Conservation (phyloP, 2,113 vertebrate genomes). For the Corydoras maculifer region DNA sequence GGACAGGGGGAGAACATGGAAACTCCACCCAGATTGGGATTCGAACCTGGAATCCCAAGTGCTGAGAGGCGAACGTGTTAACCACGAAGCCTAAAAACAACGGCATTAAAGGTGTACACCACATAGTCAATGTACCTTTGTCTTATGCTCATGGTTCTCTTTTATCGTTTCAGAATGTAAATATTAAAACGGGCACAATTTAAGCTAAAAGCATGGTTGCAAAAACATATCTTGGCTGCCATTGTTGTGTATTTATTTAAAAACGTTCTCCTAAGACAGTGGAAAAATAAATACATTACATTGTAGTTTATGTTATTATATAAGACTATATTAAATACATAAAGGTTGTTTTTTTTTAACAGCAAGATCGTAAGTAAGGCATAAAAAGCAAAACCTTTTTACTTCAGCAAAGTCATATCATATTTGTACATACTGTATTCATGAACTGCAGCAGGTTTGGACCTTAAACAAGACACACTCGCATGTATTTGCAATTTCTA, state of each 20-base stretch:
- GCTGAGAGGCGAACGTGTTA: no score
- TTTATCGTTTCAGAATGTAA: neutral
- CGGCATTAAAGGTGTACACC: neutral
- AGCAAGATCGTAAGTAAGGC: neutral
- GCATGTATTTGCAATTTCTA: neutral
- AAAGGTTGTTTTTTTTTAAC: neutral
- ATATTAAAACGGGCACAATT: neutral
- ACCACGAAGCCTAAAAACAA: neutral
- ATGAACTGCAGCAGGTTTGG: neutral
- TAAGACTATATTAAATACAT: neutral
- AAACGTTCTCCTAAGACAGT: neutral
- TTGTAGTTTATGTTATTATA: neutral
- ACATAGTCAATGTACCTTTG: neutral
- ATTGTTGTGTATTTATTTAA: neutral
- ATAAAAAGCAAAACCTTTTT: conserved; percentile 6
- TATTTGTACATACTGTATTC: neutral
- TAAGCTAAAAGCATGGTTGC: neutral
- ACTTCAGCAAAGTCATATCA: neutral
- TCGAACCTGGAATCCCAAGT: no score
- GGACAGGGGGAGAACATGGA: no score
- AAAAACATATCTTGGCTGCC: neutral
- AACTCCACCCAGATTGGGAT: no score
- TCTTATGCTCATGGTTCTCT: neutral
- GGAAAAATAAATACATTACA: neutral
- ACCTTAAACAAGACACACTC: neutral